Evolutionary conservation across 1,140 invertebrate species (phyloP).

Genomic region (Mactra quadrangularis): DNA sequence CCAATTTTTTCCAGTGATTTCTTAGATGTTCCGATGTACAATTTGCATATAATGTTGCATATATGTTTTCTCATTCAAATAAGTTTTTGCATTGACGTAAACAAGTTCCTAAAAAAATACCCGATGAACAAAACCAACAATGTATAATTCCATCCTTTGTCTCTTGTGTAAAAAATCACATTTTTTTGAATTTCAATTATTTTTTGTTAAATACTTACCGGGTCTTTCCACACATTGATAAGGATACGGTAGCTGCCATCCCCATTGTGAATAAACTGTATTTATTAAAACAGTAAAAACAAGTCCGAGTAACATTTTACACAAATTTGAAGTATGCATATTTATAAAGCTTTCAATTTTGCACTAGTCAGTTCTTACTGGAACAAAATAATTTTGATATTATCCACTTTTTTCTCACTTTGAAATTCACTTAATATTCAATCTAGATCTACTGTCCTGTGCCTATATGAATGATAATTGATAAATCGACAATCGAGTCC

Average conservation of each 20-base stretch:
- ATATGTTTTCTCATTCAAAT: no score
- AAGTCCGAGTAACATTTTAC: not conserved
- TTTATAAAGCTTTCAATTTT: no score
- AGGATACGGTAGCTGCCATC: conserved; percentile 13
- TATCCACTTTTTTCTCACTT: no score
- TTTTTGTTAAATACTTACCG: conserved; percentile 27
- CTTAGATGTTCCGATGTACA: not conserved
- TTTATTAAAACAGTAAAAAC: not conserved
- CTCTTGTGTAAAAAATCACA: not conserved
- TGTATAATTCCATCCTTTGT: not conserved
- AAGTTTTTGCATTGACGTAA: not conserved
- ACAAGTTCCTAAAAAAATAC: not conserved
- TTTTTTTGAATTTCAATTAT: not conserved
- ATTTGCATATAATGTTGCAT: not conserved
- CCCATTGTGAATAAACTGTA: conserved; percentile 12
- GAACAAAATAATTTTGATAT: no score
- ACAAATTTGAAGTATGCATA: no score
- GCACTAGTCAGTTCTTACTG: no score
- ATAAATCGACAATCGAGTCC: no score
- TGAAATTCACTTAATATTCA: no score
- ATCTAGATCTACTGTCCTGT: no score
- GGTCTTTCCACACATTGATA: conserved; percentile 33
- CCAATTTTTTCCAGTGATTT: no score
- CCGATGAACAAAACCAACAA: not conserved
- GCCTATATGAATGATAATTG: no score